A percentile compares a stretch with the other conserved stretches of the same genome.
These are phyloP conservation scores for Charaxes varanes DNA, from an alignment of 1,140 invertebrate genomes.

Conservation along the genomic window DNA sequence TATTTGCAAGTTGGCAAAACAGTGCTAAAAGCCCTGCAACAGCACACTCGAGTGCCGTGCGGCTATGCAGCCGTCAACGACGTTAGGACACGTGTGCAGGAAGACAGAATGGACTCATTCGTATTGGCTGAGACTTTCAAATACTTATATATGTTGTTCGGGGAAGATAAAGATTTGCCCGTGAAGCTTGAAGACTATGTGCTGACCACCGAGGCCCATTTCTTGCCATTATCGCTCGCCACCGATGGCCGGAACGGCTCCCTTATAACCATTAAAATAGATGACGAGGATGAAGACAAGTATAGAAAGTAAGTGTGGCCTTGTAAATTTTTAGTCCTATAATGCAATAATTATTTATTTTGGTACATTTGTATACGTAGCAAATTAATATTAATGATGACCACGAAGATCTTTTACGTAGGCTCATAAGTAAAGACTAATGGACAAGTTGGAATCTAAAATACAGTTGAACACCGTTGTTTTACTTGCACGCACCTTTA, in stretches of 20 bases:
- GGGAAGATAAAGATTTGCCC: conserved; percentile 89
- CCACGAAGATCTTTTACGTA: no score
- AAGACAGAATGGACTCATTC: conserved; percentile 98
- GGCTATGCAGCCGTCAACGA: conserved; percentile 98
- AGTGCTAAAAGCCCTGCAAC: conserved; percentile 93
- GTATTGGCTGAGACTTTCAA: conserved; percentile 98
- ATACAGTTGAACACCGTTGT: no score
- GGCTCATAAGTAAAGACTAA: no score
- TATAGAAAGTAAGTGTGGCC: conserved; percentile 75
- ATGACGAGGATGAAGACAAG: conserved; percentile 74
- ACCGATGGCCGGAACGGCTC: conserved; percentile 41
- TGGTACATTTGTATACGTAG: no score
- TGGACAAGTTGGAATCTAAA: no score
- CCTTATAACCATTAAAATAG: conserved; percentile 39
- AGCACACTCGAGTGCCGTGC: conserved; percentile 93
- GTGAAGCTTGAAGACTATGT: conserved; percentile 97
- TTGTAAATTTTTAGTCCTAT: not conserved
- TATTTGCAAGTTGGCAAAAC: conserved; percentile 95
- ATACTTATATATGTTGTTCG: conserved; percentile 96
- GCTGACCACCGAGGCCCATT: conserved; percentile 97
- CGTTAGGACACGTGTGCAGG: conserved; percentile 91
- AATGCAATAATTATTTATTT: no score
- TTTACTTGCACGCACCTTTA: no score
- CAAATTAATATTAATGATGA: no score
- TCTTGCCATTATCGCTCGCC: conserved; percentile 90